Percentiles rank a stretch among this genome's conserved stretches.
Conservation (phyloP, 2,797 vertebrate genomes). For the Pipistrellus pygmaeus region DNA sequence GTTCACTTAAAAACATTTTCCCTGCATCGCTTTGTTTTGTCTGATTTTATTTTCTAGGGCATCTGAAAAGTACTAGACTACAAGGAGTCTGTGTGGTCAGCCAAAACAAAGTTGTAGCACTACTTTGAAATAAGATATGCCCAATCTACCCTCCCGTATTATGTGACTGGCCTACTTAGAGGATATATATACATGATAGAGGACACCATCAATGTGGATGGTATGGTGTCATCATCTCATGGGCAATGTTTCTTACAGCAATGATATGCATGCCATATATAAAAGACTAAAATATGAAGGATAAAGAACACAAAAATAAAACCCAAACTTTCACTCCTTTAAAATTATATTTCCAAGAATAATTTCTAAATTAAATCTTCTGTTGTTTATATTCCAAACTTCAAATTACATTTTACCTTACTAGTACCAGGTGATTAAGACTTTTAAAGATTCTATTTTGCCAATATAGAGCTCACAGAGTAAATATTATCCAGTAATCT, state of each 20-base stretch:
- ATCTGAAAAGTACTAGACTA: constrained; percentile 54
- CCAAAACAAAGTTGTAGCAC: constrained; percentile 59
- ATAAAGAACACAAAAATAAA: constrained; percentile 48
- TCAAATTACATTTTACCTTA: constrained; percentile 41
- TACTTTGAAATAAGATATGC: constrained; percentile 64
- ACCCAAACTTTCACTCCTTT: neutral
- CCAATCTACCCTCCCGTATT: neutral
- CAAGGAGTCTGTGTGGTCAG: constrained; percentile 23
- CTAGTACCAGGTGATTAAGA: constrained; percentile 1
- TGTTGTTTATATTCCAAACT: constrained; percentile 42
- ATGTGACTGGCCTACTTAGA: constrained; percentile 70
- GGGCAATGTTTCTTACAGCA: neutral
- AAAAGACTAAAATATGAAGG: constrained; percentile 31
- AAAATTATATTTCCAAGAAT: constrained; percentile 44
- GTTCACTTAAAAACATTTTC: constrained; percentile 20
- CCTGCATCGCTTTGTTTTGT: constrained; percentile 1
- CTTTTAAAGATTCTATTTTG: constrained; percentile 18
- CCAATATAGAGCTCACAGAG: neutral
- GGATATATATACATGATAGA: neutral
- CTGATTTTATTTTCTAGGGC: constrained; percentile 58
- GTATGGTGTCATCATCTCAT: neutral
- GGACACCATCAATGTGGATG: neutral
- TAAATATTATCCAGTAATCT: neutral
- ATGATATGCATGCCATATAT: neutral
- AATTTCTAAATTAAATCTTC: constrained; percentile 46